phyloP scores from a whole-genome alignment of 92 coral and sea anemone genomes.

The Palythoa heliodiscus region DNA sequence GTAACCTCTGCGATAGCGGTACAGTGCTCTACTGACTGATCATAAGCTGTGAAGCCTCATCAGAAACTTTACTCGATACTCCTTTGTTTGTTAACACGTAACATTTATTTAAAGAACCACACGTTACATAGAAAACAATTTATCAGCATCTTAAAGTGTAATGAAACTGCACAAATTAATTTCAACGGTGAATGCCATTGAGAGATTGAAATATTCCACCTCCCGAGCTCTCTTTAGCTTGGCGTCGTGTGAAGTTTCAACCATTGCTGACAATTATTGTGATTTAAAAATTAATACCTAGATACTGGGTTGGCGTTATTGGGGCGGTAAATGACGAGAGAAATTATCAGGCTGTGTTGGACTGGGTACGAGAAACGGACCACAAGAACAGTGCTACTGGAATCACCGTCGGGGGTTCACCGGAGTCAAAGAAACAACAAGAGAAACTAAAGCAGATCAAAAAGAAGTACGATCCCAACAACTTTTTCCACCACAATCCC shows the following conservation, averaged over 20 bases:
- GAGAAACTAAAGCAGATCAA: conserved; percentile 67
- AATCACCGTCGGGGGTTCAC: conserved; percentile 50
- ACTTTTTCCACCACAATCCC: conserved; percentile 80
- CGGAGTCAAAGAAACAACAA: conserved; percentile 54
- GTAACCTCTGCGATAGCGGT: too few relatives aligned
- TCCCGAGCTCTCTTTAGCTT: too few relatives aligned
- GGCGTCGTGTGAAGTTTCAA: background rate
- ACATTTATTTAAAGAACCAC: too few relatives aligned
- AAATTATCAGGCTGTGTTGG: conserved; percentile 49
- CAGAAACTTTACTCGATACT: too few relatives aligned
- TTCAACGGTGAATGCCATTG: too few relatives aligned
- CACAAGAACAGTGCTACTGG: conserved; percentile 53
- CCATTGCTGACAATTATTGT: background rate
- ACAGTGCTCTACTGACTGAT: too few relatives aligned
- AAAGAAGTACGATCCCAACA: conserved; percentile 74
- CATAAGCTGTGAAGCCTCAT: too few relatives aligned
- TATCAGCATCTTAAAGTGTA: too few relatives aligned
- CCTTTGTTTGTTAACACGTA: too few relatives aligned
- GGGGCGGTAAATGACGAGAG: conserved; percentile 45
- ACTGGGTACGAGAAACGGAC: conserved; percentile 60
- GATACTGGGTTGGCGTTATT: conserved; percentile 71
- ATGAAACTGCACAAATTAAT: too few relatives aligned
- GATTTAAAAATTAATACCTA: conserved; percentile 1
- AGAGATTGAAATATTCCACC: too few relatives aligned
- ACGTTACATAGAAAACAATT: too few relatives aligned